Evolutionary conservation across 2,797 vertebrate species (phyloP).

Genomic region (Alfaro cultratus): DNA sequence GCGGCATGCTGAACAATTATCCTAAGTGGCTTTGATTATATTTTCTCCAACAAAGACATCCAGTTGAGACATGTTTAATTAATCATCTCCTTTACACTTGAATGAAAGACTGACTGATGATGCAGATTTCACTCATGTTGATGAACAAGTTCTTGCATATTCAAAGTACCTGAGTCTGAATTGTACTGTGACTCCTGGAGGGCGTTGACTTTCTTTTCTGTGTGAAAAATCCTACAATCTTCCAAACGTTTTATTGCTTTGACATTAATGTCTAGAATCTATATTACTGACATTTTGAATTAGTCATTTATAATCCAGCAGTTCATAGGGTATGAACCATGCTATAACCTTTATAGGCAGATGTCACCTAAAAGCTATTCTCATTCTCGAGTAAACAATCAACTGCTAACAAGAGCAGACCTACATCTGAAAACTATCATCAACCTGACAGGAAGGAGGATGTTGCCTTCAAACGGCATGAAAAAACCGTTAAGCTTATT

Average conservation of each 20-base stretch:
- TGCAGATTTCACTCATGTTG: slow-evolving; percentile 1
- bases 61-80: slow-evolving; percentile 36
- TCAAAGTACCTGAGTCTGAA: neutral
- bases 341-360: neutral
- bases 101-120: slow-evolving; percentile 30
- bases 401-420: neutral
- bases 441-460: neutral
- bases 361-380: neutral
- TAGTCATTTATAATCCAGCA: neutral
- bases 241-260: neutral
- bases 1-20: slow-evolving; percentile 35
- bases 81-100: slow-evolving; percentile 28
- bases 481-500: neutral
- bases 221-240: neutral
- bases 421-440: neutral
- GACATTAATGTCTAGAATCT: neutral
- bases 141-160: neutral
- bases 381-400: neutral
- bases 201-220: neutral
- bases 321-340: neutral
- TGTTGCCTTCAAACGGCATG: neutral
- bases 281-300: neutral
- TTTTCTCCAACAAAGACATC: slow-evolving; percentile 35
- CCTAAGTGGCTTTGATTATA: slow-evolving; percentile 43
- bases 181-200: neutral